Percentiles rank a stretch among this genome's conserved stretches.
Conservation (phyloP, 2,888 invertebrate species). For the Oegoconia quadripuncta region DNA sequence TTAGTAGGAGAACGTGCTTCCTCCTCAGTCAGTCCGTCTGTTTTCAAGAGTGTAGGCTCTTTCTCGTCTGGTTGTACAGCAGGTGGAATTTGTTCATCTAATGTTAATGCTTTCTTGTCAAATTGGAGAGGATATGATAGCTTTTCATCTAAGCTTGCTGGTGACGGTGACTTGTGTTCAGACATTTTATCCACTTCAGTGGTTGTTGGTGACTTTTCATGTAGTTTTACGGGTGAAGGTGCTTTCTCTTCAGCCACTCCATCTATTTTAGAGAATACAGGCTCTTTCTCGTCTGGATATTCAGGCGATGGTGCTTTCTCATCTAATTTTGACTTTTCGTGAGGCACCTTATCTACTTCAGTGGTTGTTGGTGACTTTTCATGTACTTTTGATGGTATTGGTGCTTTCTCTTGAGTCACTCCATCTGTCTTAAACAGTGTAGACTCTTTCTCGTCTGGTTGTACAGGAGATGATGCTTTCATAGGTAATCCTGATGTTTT, state of each 20-base stretch:
- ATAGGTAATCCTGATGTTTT: too few species aligned
- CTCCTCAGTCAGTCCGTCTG: neutral
- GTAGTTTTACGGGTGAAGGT: neutral
- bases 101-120: neutral
- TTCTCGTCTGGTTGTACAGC: neutral
- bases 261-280: too few species aligned
- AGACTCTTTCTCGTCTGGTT: neutral
- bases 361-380: constrained; percentile 6
- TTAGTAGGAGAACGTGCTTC: neutral
- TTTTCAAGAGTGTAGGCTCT: neutral
- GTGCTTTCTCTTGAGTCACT: constrained; percentile 4
- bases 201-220: neutral
- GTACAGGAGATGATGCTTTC: neutral
- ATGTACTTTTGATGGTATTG: constrained; percentile 3
- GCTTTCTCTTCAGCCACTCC: neutral
- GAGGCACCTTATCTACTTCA: neutral
- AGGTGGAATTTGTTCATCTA: neutral
- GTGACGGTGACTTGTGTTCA: too few species aligned
- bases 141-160: neutral
- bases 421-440: neutral
- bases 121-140: neutral
- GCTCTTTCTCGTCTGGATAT: constrained; percentile 1
- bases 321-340: neutral
- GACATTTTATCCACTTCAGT: neutral
- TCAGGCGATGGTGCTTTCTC: neutral